Evolutionary conservation across 2,888 invertebrate species (phyloP).

Genomic region (Scaptomyza cyrtandrae): DNA sequence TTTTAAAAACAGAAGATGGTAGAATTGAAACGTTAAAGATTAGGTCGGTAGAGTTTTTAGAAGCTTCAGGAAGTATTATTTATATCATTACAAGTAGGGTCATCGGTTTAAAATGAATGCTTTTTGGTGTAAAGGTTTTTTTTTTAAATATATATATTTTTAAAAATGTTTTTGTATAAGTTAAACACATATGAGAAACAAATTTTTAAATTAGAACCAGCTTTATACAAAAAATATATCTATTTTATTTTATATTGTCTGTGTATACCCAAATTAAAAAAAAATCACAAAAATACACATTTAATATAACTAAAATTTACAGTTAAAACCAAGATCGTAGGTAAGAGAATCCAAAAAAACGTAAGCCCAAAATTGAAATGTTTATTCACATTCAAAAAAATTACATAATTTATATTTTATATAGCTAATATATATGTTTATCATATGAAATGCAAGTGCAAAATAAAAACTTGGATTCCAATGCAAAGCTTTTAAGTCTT

Average conservation of each 20-base stretch:
- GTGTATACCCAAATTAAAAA: slow-evolving; percentile 13
- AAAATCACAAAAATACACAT: slow-evolving; percentile 27
- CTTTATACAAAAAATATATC: background rate
- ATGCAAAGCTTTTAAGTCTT: slow-evolving; percentile 71
- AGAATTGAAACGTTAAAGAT: background rate
- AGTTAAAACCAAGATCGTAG: slow-evolving; percentile 57
- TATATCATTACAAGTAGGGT: background rate
- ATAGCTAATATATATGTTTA: slow-evolving; percentile 27
- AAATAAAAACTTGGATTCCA: slow-evolving; percentile 55
- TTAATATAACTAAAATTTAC: slow-evolving; percentile 54
- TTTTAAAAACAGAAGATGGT: background rate
- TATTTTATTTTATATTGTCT: slow-evolving; percentile 8
- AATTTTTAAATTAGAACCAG: background rate
- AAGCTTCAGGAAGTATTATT: background rate
- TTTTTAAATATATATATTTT: background rate
- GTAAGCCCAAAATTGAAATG: slow-evolving; percentile 48
- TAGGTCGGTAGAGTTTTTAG: too few relatives aligned
- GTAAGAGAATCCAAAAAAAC: slow-evolving; percentile 55
- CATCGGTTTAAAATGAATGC: background rate
- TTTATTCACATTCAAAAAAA: slow-evolving; percentile 25
- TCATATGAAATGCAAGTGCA: slow-evolving; percentile 50
- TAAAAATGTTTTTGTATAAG: too few relatives aligned
- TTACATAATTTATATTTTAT: slow-evolving; percentile 21
- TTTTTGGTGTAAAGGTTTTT: background rate
- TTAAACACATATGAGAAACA: background rate